Evolutionary conservation across 2,113 vertebrate genomes (phyloP), one percentile per base, ranked within the genome.

Genomic region (Aegotheles bennettii): DNA sequence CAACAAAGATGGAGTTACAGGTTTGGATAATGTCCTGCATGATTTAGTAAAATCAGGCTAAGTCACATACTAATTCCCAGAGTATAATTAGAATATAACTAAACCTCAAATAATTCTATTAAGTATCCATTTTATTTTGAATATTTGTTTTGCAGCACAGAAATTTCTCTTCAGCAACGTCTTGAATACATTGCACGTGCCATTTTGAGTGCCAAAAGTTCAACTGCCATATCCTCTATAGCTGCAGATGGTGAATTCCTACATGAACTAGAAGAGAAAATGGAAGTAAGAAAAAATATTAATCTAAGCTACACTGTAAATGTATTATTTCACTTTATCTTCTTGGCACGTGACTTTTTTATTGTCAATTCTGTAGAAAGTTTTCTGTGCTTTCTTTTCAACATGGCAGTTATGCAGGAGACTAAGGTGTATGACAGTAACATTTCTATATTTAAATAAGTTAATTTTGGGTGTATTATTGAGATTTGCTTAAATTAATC

Each of bases 131-230:
- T 81, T 96, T 61, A 89, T 33, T 73, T 56, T 54, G 25, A n/a
- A 18, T 90, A 88, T 83, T 90, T 70, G 26, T 26, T 90, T 31
- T 96, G 64, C 89, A 99, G 99, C 98, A 99, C 99, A 13, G 99
- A 99, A 97, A 99, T 99, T 97, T 98, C 99, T 42, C 98, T 99
- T 85, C 99, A 99, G 90, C 99, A 99, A 96, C 98, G 99, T 87
- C 96, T 99, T 77, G 99, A 99, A 93, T 99, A 99, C 84, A 98
- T 99, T 48, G 99, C 99, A 38, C 98, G 99, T 87, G 99, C 99
- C 91, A 99, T 99, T 95, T 98, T 99, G 87, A 99, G 99, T 84
- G 99, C 99, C 17, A 99, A 99, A 98, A 99, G 99, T 78, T 99
- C 99, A 51, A 99, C 99, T 80, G 98, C 98, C 38, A 97, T 99